A percentile compares a stretch with the other conserved stretches of the same genome.
phyloP scores from a whole-genome alignment of 2,888 invertebrate genomes.

The Drosophila yooni region DNA sequence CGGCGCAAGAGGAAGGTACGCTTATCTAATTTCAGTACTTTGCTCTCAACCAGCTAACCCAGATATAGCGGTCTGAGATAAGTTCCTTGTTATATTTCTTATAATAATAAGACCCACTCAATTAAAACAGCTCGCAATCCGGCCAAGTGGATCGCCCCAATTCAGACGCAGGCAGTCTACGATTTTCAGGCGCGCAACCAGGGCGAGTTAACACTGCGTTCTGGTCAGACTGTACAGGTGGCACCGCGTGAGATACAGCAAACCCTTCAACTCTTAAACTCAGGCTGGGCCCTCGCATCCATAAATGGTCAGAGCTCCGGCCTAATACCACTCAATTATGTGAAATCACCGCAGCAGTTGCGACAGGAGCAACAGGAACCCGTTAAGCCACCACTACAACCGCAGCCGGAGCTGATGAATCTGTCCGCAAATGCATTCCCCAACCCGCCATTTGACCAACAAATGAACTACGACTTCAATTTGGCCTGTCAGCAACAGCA shows the following conservation, averaged over 20 bases:
- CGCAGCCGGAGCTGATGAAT: constrained; percentile 73
- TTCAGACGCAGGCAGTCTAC: constrained; percentile 89
- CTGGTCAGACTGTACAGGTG: constrained; percentile 91
- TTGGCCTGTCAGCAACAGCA: constrained; percentile 64
- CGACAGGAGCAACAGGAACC: constrained; percentile 65
- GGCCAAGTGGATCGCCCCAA: constrained; percentile 89
- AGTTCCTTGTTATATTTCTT: constrained; percentile 34
- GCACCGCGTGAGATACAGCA: constrained; percentile 94
- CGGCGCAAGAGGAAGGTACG: constrained; percentile 87
- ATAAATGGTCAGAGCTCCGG: constrained; percentile 87
- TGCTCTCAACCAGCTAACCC: constrained; percentile 48
- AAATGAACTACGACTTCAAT: constrained; percentile 65
- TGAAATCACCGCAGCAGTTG: constrained; percentile 81
- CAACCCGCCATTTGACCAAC: constrained; percentile 66
- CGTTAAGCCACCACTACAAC: constrained; percentile 23
- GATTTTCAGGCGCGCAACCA: constrained; percentile 90
- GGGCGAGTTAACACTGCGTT: constrained; percentile 91
- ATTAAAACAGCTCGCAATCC: constrained; percentile 87
- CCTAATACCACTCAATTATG: constrained; percentile 88
- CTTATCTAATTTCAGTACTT: constrained; percentile 69
- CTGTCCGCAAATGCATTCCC: constrained; percentile 75
- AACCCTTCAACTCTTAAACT: constrained; percentile 87
- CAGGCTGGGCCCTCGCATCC: constrained; percentile 89
- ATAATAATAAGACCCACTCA: constrained; percentile 7
- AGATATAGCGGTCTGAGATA: constrained; percentile 54